A percentile compares a stretch with the other conserved stretches of the same genome.
Conservation (phyloP, 1,140 invertebrate genomes). For the Calephelis virginiensis region DNA sequence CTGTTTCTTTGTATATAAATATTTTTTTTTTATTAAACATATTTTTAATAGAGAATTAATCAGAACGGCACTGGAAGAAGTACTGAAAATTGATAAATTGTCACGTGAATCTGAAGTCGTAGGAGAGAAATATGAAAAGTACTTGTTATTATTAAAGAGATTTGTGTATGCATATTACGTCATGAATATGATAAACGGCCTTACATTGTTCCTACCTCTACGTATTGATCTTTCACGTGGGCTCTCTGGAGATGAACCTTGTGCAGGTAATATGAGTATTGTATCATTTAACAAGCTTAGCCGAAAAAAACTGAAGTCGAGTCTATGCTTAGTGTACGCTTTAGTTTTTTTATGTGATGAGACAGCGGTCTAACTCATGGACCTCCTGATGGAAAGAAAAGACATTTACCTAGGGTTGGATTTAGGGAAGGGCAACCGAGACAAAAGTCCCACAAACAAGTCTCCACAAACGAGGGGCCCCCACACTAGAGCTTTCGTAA, state of each 20-base stretch:
- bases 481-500: no score
- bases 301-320: no score
- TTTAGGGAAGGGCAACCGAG: no score
- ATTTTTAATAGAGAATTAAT: not conserved
- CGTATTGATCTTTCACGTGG: constrained; percentile 11
- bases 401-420: no score
- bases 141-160: not conserved
- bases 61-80: not conserved
- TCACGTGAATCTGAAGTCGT: constrained; percentile 4
- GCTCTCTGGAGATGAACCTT: constrained; percentile 2
- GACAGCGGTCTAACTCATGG: no score
- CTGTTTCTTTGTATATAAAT: no score
- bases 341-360: no score
- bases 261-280: not conserved
- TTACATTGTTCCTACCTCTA: not conserved
- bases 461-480: no score
- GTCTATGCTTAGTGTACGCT: no score
- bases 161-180: constrained; percentile 3
- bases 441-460: no score
- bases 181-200: constrained; percentile 13
- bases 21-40: not conserved
- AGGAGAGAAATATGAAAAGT: not conserved
- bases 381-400: no score
- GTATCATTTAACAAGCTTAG: no score
- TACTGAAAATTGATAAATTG: constrained; percentile 1